Evolutionary conservation across 1,140 invertebrate genomes (phyloP).

Genomic region (Xylocopa sonorina): DNA sequence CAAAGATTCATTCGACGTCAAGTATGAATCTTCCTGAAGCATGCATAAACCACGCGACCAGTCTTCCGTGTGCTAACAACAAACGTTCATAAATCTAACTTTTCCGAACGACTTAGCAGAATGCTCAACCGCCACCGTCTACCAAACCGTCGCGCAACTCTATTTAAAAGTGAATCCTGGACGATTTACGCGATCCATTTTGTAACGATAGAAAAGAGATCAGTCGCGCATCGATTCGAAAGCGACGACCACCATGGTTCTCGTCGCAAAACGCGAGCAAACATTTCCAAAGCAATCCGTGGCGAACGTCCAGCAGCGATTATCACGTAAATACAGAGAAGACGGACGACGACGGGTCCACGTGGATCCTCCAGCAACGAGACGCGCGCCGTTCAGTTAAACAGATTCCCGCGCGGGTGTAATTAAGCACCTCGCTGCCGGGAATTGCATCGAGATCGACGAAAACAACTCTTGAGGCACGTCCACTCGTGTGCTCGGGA

Average conservation of each 20-base stretch:
- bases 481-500: conserved; percentile 46
- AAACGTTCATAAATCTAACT: background rate
- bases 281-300: background rate
- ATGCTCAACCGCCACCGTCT: background rate
- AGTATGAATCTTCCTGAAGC: too few species aligned
- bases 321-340: background rate
- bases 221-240: too few species aligned
- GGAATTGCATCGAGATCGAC: conserved; percentile 50
- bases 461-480: conserved; percentile 60
- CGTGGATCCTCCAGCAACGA: background rate
- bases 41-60: too few species aligned
- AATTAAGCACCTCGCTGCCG: conserved; percentile 52
- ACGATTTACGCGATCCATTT: too few species aligned
- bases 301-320: background rate
- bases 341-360: background rate
- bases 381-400: conserved; percentile 2
- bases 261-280: background rate
- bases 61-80: too few species aligned
- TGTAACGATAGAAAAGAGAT: too few species aligned
- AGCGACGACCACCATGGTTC: too few species aligned
- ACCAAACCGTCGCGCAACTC: background rate
- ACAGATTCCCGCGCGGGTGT: conserved; percentile 34
- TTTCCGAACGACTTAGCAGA: too few species aligned
- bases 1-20: too few species aligned
- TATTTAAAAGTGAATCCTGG: background rate